Evolutionary conservation across 1,140 invertebrate species (phyloP).

Genomic region (Musca vetustissima): DNA sequence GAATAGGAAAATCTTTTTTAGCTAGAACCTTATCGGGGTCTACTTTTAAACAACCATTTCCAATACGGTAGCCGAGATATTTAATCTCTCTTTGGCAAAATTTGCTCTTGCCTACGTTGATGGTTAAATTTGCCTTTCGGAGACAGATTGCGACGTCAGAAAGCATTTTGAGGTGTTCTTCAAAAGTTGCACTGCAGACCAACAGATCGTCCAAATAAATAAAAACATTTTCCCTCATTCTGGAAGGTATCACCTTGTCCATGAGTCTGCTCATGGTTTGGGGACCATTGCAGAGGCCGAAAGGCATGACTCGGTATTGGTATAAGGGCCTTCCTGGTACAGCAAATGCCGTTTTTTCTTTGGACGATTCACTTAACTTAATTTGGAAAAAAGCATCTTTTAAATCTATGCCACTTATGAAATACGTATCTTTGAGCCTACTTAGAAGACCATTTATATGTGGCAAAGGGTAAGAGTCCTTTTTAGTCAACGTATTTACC

Average conservation of each 20-base stretch:
- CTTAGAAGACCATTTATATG: constrained; percentile 44
- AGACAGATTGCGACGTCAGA: not conserved
- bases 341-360: not conserved
- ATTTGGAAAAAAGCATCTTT: constrained; percentile 27
- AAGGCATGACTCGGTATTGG: constrained; percentile 6
- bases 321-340: not conserved
- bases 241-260: constrained; percentile 8
- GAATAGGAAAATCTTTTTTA: not conserved
- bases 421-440: constrained; percentile 39
- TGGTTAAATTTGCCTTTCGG: not conserved
- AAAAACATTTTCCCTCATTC: not conserved
- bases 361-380: not conserved
- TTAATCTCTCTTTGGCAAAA: constrained; percentile 38
- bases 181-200: constrained; percentile 36
- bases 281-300: constrained; percentile 26
- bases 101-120: constrained; percentile 30
- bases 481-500: constrained; percentile 49
- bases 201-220: not conserved
- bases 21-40: not conserved
- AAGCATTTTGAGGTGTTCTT: constrained; percentile 30
- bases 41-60: constrained; percentile 1
- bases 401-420: constrained; percentile 25
- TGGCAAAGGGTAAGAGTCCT: constrained; percentile 40
- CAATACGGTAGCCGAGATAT: not conserved
- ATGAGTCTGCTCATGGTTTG: constrained; percentile 23